Evolutionary conservation across 2,888 invertebrate genomes (phyloP), one percentile per base, ranked within the genome.

Genomic region (Listrodromus nycthemerus): DNA sequence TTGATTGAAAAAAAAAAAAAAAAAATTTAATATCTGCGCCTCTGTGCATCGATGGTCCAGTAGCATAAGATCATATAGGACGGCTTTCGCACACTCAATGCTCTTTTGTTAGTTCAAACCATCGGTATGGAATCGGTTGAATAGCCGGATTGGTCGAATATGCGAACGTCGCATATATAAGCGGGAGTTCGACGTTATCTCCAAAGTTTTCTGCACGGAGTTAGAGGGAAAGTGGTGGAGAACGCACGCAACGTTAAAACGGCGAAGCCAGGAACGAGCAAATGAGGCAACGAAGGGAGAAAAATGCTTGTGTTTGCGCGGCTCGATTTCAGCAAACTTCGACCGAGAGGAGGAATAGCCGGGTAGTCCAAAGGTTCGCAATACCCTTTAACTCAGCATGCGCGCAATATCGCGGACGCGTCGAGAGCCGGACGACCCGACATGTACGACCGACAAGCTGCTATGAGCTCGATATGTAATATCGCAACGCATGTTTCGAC

Each of bases 401-500:
- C 74, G 74, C 80, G 80, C 83, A 83, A 83, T 83, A 83, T 80
- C 76, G 63, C 45, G 76, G 50, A 67, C 50, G 24, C 58, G 66
- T 73, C 67, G 83, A 71, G 80, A 50, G 52, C 30, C 55, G 10
- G 45, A 58, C 45, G 41, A 13, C n/a, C 45, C 6, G 30, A 55
- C 71, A 63, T 45, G 41, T 55, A 69, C 55, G 63, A 48, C 48
- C 50, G 52, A 37, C 33, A 33, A 37, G 50, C 21, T 69, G n/a
- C 48, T 33, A 10, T 16, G 61, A 16, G 33, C 37, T 50, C 50
- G 67, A 45, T 33, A 70, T 71, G 61, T 66, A 79, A 79, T 82
- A 84, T 79, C 78, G 73, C 82, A 61, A 58, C 58, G 78, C 79
- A 79, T 82, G 84, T 82, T 82, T 71, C 75, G 77, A 65, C 69